phyloP scores from a whole-genome alignment of 2,113 vertebrate genomes.

The Lophotis ruficrista region DNA sequence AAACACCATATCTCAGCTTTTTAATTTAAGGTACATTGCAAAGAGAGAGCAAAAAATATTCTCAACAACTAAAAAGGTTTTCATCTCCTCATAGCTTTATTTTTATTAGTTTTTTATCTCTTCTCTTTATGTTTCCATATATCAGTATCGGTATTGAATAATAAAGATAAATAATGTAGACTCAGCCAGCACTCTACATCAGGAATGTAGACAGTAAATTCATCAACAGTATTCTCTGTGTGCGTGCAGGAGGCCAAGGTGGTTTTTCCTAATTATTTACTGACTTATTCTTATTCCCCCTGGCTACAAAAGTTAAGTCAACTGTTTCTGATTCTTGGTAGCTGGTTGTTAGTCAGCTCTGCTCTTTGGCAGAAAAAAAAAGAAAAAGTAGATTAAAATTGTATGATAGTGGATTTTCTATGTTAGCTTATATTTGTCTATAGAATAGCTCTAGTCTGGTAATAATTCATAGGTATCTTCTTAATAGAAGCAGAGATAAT shows the following conservation, averaged over 20 bases:
- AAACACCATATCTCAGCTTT: background rate
- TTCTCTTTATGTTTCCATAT: background rate
- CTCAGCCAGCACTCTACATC: background rate
- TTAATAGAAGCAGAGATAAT: background rate
- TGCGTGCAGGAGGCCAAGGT: background rate
- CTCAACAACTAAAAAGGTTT: background rate
- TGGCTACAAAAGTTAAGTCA: background rate
- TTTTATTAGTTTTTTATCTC: conserved; percentile 8
- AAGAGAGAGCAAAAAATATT: background rate
- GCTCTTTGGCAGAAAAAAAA: background rate
- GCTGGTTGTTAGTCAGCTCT: background rate
- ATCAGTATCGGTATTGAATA: background rate
- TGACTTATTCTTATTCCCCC: background rate
- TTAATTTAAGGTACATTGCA: background rate
- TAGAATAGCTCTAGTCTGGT: background rate
- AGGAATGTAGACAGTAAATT: background rate
- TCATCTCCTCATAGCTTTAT: background rate
- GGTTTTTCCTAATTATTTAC: background rate
- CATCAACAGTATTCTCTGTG: background rate
- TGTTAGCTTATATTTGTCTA: background rate
- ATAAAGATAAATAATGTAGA: background rate
- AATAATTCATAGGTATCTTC: background rate
- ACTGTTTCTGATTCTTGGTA: conserved; percentile 6
- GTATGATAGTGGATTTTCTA: background rate
- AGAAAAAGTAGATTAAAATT: background rate